phyloP scores from a whole-genome alignment of 2,797 vertebrate species.

The Lithobates pipiens region DNA sequence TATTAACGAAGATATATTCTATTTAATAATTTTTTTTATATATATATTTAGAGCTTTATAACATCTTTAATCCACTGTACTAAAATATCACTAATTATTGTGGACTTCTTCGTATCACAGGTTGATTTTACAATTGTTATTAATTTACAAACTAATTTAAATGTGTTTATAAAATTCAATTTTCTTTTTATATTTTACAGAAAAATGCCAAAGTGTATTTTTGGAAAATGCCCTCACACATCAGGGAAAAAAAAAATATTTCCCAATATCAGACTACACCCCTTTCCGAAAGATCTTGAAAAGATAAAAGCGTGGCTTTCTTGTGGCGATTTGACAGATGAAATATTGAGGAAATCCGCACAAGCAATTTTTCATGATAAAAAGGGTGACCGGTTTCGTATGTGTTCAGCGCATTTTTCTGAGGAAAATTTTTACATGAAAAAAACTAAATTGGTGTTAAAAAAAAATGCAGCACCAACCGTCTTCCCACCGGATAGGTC shows the following conservation, averaged over 20 bases:
- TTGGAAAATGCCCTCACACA: neutral
- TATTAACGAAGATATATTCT: no score
- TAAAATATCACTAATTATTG: no score
- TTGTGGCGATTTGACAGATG: neutral
- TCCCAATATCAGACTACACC: neutral
- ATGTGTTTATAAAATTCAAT: neutral
- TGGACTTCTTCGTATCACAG: no score
- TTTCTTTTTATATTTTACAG: neutral
- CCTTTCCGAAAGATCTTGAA: neutral
- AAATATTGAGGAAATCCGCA: neutral
- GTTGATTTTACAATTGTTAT: no score
- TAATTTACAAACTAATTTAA: no score
- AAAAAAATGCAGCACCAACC: neutral
- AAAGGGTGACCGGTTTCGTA: neutral
- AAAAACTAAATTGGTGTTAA: neutral
- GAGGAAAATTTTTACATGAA: neutral
- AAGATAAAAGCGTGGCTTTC: neutral
- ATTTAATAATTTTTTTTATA: no score
- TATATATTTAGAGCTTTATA: no score
- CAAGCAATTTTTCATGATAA: neutral
- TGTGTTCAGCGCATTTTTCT: neutral
- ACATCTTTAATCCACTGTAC: no score
- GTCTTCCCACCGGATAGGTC: neutral
- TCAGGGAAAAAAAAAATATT: neutral
- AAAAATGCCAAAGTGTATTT: neutral